Conservation (phyloP, 2,113 vertebrate genomes). For the Perca fluviatilis region DNA sequence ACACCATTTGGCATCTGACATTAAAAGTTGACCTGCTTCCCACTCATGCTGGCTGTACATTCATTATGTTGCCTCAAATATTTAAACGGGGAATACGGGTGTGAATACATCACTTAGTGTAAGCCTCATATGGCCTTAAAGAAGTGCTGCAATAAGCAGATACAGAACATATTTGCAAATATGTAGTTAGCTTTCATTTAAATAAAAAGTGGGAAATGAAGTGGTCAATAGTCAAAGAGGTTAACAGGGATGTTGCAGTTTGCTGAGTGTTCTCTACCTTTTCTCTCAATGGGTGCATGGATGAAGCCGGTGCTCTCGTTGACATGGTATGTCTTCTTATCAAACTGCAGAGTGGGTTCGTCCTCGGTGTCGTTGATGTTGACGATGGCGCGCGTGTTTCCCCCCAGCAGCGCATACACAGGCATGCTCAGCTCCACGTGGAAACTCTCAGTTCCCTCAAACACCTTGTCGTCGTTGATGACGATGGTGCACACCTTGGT, state of each 20-base stretch:
- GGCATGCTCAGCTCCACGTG: constrained; percentile 95
- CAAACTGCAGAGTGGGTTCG: constrained; percentile 93
- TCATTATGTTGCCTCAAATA: background rate
- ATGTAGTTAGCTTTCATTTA: background rate
- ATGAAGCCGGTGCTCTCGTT: constrained; percentile 90
- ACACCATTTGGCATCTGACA: too few relatives aligned
- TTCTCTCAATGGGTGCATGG: constrained; percentile 90
- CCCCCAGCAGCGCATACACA: constrained; percentile 93
- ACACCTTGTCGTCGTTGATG: constrained; percentile 91
- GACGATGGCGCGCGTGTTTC: constrained; percentile 84
- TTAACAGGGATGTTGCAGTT: background rate
- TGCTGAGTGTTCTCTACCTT: constrained; percentile 81
- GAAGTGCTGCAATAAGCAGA: background rate
- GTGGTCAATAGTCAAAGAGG: background rate
- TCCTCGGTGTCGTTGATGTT: constrained; percentile 92
- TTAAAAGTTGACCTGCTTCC: background rate
- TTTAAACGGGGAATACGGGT: background rate
- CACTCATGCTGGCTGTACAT: background rate
- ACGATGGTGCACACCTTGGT: constrained; percentile 92
- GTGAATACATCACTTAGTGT: background rate
- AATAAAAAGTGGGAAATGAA: background rate
- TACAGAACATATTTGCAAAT: background rate
- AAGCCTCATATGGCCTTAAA: background rate
- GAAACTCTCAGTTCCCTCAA: constrained; percentile 92
- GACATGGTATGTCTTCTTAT: constrained; percentile 89